Evolutionary conservation across 2,797 vertebrate genomes (phyloP).

Genomic region (Molossus molossus): DNA sequence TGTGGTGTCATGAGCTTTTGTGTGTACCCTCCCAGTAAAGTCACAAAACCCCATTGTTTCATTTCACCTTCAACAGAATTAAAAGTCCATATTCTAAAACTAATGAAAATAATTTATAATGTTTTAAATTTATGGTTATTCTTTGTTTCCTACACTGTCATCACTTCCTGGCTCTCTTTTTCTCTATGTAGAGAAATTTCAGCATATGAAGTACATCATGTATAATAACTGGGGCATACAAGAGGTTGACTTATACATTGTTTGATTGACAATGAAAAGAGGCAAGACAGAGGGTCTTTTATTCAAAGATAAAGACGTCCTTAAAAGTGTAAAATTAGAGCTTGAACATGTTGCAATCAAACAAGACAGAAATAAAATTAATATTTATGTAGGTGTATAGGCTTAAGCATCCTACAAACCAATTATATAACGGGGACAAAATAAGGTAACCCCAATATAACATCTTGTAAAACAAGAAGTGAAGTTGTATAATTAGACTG

Average conservation of each 20-base stretch:
- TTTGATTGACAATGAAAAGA: conserved; percentile 58
- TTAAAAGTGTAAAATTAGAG: conserved; percentile 73
- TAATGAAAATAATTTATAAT: not conserved
- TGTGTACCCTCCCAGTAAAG: not conserved
- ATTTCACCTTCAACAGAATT: not conserved
- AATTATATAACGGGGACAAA: conserved; percentile 87
- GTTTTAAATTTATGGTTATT: conserved; percentile 17
- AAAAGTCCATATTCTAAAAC: not conserved
- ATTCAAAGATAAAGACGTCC: conserved; percentile 55
- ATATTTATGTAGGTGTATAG: conserved; percentile 87
- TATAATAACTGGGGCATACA: not conserved
- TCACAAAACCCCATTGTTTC: not conserved
- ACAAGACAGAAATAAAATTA: conserved; percentile 83
- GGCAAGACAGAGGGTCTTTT: conserved; percentile 46
- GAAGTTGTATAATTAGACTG: conserved; percentile 78
- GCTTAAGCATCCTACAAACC: conserved; percentile 84
- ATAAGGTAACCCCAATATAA: conserved; percentile 80
- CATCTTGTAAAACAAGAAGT: conserved; percentile 81
- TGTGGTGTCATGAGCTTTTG: not conserved
- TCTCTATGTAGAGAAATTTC: not conserved
- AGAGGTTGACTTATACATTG: conserved; percentile 44
- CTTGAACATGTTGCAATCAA: conserved; percentile 60
- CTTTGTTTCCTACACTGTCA: not conserved
- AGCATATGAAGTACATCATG: not conserved
- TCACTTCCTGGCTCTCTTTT: not conserved